A percentile compares a stretch with the other conserved stretches of the same genome.
phyloP scores from a whole-genome alignment of 1,140 invertebrate genomes.

The Cotesia vestalis region DNA sequence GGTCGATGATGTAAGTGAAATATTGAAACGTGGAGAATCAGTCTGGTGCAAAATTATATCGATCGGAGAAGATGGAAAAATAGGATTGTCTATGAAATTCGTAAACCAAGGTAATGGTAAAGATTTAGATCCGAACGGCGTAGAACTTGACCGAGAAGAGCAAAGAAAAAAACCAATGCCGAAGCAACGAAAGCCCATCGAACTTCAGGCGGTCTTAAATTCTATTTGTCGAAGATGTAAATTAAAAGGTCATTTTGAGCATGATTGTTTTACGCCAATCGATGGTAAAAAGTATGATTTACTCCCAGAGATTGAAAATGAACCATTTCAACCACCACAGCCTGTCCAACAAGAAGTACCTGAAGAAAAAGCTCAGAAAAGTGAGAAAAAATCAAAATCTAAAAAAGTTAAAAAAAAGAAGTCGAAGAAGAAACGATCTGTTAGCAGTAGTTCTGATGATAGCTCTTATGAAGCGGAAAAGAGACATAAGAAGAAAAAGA shows the following conservation, averaged over 20 bases:
- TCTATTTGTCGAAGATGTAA: conserved; percentile 62
- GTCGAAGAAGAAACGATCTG: conserved; percentile 19
- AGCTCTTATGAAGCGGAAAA: conserved; percentile 40
- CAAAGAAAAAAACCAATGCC: conserved; percentile 52
- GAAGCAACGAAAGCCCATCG: conserved; percentile 52
- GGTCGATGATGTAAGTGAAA: conserved; percentile 60
- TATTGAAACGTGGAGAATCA: conserved; percentile 59
- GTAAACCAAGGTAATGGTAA: conserved; percentile 63
- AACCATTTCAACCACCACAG: conserved; percentile 2
- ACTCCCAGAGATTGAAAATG: conserved; percentile 56
- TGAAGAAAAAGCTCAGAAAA: conserved; percentile 36
- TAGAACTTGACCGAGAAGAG: conserved; percentile 58
- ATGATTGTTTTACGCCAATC: conserved; percentile 60
- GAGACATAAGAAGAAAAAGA: conserved; percentile 48
- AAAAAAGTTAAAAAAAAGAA: conserved; percentile 47
- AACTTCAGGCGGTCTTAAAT: conserved; percentile 61
- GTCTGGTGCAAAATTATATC: conserved; percentile 65
- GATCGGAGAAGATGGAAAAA: conserved; percentile 60
- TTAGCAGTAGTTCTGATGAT: conserved; percentile 27
- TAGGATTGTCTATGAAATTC: conserved; percentile 63
- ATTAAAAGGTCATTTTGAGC: conserved; percentile 59
- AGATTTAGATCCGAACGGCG: conserved; percentile 63
- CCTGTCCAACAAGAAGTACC: conserved; percentile 17
- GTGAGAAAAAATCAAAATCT: conserved; percentile 47
- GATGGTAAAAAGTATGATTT: conserved; percentile 62